Conservation (phyloP, 2,797 vertebrate species). For the Tragopan temminckii region DNA sequence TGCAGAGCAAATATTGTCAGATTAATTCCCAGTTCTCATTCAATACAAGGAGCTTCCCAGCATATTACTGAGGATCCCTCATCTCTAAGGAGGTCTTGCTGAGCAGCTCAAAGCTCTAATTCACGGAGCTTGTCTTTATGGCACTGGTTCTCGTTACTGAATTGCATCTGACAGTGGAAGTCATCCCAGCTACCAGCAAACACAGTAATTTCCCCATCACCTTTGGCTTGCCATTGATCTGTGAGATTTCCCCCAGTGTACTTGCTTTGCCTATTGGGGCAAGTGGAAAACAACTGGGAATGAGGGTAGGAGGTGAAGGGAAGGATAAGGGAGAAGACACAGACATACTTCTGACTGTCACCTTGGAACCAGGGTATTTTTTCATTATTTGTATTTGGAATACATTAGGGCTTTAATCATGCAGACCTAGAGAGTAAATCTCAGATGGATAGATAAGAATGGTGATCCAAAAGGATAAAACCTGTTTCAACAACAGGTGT, state of each 20-base stretch:
- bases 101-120: not conserved
- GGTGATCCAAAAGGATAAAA: not conserved
- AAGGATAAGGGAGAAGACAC: not conserved
- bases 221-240: not conserved
- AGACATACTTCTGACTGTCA: fast-evolving
- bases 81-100: not conserved
- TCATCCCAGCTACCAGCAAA: not conserved
- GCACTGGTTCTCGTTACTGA: not conserved
- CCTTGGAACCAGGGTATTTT: not conserved
- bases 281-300: not conserved
- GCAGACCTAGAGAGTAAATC: not conserved
- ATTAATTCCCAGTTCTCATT: not conserved
- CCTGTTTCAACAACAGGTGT: not conserved
- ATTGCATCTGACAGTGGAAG: not conserved
- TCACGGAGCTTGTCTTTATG: not conserved
- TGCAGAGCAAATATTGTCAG: not conserved
- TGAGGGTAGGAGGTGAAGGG: not conserved
- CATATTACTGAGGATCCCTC: not conserved
- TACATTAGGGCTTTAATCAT: not conserved
- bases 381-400: not conserved
- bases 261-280: not conserved
- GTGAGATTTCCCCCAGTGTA: not conserved
- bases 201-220: not conserved
- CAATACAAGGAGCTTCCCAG: not conserved
- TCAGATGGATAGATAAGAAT: not conserved